Evolutionary conservation across 2,113 vertebrate species (phyloP).

Genomic region (Mirounga angustirostris): DNA sequence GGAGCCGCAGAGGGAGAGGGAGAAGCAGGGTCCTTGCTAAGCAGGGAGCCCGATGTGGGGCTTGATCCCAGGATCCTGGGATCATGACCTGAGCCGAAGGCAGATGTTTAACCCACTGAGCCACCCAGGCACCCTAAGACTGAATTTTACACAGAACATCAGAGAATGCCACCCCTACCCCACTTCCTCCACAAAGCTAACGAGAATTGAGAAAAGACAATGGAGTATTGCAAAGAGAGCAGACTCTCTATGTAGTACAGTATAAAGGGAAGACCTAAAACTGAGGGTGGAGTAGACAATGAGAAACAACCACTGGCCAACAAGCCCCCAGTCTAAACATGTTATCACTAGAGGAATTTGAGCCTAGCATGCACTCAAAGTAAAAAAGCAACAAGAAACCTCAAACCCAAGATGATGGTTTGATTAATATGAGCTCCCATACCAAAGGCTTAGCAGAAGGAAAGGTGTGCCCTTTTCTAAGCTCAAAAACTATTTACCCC

Average conservation of each 20-base stretch:
- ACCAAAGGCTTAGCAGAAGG: neutral
- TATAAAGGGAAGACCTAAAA: neutral
- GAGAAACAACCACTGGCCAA: neutral
- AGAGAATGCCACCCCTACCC: neutral
- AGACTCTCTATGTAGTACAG: neutral
- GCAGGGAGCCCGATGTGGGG: too few relatives aligned
- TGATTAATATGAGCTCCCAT: neutral
- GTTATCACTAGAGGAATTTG: neutral
- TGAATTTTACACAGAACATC: neutral
- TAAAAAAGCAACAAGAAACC: neutral
- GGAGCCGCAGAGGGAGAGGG: too few relatives aligned
- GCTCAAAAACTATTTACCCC: neutral
- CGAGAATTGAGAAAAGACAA: neutral
- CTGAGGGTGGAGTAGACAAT: neutral
- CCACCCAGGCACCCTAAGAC: neutral
- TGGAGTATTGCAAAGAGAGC: neutral
- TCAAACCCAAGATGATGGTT: neutral
- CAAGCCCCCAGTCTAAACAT: neutral
- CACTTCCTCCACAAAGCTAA: neutral
- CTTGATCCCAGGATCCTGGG: too few relatives aligned
- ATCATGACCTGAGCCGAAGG: too few relatives aligned
- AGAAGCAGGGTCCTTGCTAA: too few relatives aligned
- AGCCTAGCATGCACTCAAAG: neutral
- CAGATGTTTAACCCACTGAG: too few relatives aligned
- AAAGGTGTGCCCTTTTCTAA: neutral